Evolutionary conservation across 2,113 vertebrate species (phyloP), one percentile per base, ranked within the genome.

Genomic region (Coregonus clupeaformis): DNA sequence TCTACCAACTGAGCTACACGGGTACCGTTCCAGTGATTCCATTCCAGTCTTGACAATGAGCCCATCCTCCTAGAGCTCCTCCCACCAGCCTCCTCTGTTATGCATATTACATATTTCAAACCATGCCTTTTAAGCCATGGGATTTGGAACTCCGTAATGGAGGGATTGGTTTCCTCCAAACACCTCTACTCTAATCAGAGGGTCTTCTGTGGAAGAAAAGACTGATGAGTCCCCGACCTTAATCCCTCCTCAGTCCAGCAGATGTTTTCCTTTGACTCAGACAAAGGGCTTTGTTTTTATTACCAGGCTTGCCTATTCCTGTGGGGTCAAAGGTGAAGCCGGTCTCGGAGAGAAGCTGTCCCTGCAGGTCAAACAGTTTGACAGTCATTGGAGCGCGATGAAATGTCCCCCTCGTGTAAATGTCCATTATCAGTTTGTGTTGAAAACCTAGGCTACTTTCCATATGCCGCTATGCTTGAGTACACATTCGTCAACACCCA

Each of bases 241-340:
- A 82, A 86, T 72, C 24, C 73, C 66, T 72, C 24, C 73, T 68
- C 64, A 63, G 65, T 60, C 9, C 74, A 80, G 86, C 89, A 92
- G 91, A 91, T 92, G 91, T 89, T 91, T 89, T 89, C 77, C 82
- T 88, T 88, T 86, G 82, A 89, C 79, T 78, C 3, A 3, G 74
- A 91, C 89, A 91, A 91, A 92, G 88, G 88, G 72, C 82, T 18
- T 72, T 90, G 89, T 92, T 90, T 91, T 89, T 88, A 83, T 88
- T 88, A 86, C 80, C 81, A 83, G 82, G 78, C 78, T 80, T 68
- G 86, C 83, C 86, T 85, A 88, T 89, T 91, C 86, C 88, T 75
- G 78, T 22, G 57, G 82, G 89, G 89, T 90, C 88, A 91, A 16
- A 91, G 91, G 87, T 89, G 86, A 80, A 57, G 0, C 22, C 73